Conservation (phyloP, 2,797 vertebrate genomes). For the Onychomys leucogaster region DNA sequence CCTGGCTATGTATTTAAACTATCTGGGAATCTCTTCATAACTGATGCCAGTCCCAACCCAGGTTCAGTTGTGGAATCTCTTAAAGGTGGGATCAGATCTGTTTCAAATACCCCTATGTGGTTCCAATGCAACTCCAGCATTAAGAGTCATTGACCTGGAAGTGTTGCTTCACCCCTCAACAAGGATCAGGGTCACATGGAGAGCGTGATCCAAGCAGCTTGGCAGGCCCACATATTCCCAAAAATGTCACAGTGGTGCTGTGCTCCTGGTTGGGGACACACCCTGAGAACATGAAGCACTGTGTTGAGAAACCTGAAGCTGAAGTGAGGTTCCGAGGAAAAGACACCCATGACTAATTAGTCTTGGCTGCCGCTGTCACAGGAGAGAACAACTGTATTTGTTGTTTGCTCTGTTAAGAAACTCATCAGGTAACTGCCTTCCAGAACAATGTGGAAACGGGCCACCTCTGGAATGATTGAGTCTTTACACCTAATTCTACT, state of each 20-base stretch:
- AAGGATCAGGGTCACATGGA: background rate
- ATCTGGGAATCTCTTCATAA: background rate
- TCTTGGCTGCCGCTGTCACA: background rate
- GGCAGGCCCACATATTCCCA: background rate
- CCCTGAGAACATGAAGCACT: background rate
- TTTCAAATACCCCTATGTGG: slow-evolving; percentile 14
- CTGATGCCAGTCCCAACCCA: background rate
- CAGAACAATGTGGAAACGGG: background rate
- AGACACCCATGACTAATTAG: background rate
- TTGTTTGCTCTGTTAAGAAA: slow-evolving; percentile 20
- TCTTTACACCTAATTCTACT: background rate
- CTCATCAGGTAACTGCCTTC: background rate
- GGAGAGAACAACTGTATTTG: background rate
- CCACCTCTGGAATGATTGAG: background rate
- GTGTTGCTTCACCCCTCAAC: background rate
- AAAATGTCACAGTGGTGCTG: background rate
- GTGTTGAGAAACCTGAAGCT: background rate
- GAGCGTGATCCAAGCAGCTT: background rate
- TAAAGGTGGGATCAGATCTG: background rate
- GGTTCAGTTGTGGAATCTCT: background rate
- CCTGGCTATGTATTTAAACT: background rate
- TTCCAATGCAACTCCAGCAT: background rate
- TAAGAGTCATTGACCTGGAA: background rate
- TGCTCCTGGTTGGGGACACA: background rate
- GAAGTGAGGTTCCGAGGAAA: background rate